Conservation (phyloP, 2,888 invertebrate species). For the Abrostola triplasia region DNA sequence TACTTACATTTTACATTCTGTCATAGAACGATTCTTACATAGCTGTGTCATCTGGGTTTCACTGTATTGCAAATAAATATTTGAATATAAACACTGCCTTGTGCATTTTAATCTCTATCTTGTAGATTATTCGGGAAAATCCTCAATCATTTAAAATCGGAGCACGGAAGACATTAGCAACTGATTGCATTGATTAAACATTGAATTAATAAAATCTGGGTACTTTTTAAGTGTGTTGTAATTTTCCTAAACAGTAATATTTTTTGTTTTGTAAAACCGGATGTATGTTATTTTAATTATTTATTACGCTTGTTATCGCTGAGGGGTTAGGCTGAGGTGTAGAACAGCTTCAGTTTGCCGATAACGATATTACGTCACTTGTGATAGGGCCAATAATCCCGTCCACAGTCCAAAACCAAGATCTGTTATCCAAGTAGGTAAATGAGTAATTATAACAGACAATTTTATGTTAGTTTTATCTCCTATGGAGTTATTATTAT, state of each 20-base stretch:
- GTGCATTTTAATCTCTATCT: constrained; percentile 21
- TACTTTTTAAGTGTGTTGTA: no score
- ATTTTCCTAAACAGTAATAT: neutral
- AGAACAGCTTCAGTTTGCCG: neutral
- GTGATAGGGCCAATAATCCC: neutral
- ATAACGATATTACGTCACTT: neutral
- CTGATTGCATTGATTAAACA: neutral
- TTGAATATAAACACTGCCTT: constrained; percentile 15
- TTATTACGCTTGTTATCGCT: neutral
- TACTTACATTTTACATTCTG: no score
- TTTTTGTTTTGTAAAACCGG: neutral
- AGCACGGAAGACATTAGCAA: constrained; percentile 17
- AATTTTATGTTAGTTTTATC: no score
- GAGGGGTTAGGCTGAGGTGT: constrained; percentile 2
- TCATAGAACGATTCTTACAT: no score
- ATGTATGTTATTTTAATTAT: constrained; percentile 3
- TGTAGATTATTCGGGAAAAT: constrained; percentile 39
- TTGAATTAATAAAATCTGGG: no score
- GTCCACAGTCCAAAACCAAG: neutral
- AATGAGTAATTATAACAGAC: no score
- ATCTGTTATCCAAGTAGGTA: no score
- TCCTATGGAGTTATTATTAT: no score
- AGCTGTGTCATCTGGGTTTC: constrained; percentile 6
- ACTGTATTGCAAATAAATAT: constrained; percentile 1
- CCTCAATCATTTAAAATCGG: constrained; percentile 26